Conservation (phyloP, 2,888 invertebrate genomes). For the Sussaba pulchella region DNA sequence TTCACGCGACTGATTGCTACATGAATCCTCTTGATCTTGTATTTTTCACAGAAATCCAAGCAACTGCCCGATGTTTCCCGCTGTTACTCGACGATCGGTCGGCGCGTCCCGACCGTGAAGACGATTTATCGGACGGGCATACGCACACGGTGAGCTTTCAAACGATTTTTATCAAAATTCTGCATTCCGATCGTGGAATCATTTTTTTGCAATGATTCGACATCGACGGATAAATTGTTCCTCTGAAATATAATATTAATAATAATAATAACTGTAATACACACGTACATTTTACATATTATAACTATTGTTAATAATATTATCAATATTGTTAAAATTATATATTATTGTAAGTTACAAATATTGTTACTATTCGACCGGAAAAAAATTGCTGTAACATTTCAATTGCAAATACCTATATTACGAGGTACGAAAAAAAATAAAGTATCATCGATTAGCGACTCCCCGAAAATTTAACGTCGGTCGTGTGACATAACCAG, state of each 20-base stretch:
- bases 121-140: slow-evolving; percentile 81
- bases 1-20: slow-evolving; percentile 43
- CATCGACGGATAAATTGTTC: too few relatives aligned
- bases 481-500: slow-evolving; percentile 74
- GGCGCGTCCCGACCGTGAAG: slow-evolving; percentile 82
- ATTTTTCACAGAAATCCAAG: slow-evolving; percentile 74
- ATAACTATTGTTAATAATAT: too few relatives aligned
- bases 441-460: slow-evolving; percentile 40
- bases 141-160: slow-evolving; percentile 80
- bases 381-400: slow-evolving; percentile 11
- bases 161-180: neutral
- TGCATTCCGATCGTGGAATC: too few relatives aligned
- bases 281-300: too few relatives aligned
- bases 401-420: too few relatives aligned
- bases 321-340: too few relatives aligned
- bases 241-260: too few relatives aligned
- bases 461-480: slow-evolving; percentile 67
- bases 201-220: too few relatives aligned
- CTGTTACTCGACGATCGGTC: slow-evolving; percentile 81
- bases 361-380: too few relatives aligned
- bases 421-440: too few relatives aligned
- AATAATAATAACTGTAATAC: too few relatives aligned
- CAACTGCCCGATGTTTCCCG: slow-evolving; percentile 80
- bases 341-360: too few relatives aligned
- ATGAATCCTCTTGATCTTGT: slow-evolving; percentile 44